These are phyloP conservation scores for Scleropages formosus DNA, from an alignment of 2,797 vertebrate species.

Conservation along the genomic window DNA sequence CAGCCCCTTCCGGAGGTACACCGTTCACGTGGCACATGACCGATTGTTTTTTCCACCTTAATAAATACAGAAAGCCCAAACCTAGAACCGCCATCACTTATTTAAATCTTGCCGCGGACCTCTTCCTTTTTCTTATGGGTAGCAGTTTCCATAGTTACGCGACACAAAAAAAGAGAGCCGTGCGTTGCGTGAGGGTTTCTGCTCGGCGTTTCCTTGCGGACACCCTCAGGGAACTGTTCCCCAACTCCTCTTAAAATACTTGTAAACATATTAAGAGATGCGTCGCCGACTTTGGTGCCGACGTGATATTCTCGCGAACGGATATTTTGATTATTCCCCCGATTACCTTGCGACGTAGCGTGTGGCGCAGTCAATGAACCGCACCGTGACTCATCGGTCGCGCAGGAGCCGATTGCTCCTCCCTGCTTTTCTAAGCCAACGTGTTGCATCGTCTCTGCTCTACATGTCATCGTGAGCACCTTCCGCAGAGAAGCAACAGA, in stretches of 20 bases:
- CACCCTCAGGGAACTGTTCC: background rate
- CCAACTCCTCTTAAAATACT: background rate
- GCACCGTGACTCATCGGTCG: background rate
- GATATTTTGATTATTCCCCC: background rate
- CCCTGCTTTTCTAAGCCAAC: too few relatives aligned
- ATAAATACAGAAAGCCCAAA: too few relatives aligned
- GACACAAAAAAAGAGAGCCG: background rate
- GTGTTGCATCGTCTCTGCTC: background rate
- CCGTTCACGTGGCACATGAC: too few relatives aligned
- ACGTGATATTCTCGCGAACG: background rate
- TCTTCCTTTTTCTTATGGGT: background rate
- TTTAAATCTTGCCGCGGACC: background rate
- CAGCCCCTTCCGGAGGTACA: too few relatives aligned
- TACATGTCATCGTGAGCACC: background rate
- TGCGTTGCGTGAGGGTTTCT: constrained; percentile 17
- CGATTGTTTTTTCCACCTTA: too few relatives aligned
- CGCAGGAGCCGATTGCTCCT: background rate
- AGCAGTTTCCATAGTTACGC: constrained; percentile 32
- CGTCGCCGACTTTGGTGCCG: background rate
- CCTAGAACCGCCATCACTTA: background rate
- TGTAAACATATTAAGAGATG: background rate
- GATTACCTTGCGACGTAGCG: background rate
- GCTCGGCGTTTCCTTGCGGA: background rate
- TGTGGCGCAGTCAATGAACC: background rate
- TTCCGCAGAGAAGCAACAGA: constrained; percentile 2